Evolutionary conservation across 2,797 vertebrate species (phyloP).

Genomic region (Semotilus atromaculatus): DNA sequence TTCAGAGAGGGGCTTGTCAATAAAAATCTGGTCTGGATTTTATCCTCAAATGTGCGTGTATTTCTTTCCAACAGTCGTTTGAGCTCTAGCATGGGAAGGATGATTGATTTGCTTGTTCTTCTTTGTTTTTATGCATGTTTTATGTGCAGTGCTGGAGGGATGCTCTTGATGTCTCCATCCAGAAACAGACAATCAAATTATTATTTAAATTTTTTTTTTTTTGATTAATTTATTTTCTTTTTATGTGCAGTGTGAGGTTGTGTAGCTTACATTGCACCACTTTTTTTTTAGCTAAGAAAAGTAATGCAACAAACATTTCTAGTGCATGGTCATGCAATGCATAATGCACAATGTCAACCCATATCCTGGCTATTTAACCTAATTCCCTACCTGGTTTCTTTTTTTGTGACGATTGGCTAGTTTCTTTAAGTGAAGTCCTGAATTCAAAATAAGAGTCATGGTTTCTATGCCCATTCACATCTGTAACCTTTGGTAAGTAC

Average conservation of each 20-base stretch:
- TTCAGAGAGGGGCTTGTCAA: conserved; percentile 80
- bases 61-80: conserved; percentile 74
- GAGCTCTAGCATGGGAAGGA: conserved; percentile 66
- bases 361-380: conserved; percentile 72
- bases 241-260: conserved; percentile 54
- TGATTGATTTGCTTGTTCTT: conserved; percentile 56
- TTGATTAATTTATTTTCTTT: conserved; percentile 21
- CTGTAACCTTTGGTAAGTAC: conserved; percentile 82
- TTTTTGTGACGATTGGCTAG: conserved; percentile 79
- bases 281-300: conserved; percentile 47
- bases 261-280: conserved; percentile 54
- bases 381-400: conserved; percentile 67
- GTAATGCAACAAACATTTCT: conserved; percentile 36
- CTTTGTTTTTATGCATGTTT: conserved; percentile 53
- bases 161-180: conserved; percentile 24
- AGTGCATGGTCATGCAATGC: conserved; percentile 76
- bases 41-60: conserved; percentile 79
- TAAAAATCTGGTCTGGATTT: conserved; percentile 83
- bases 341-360: conserved; percentile 70
- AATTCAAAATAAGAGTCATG: conserved; percentile 82
- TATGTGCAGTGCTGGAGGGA: conserved; percentile 43
- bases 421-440: conserved; percentile 81
- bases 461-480: conserved; percentile 79
- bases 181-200: conserved; percentile 28
- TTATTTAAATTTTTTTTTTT: conserved; percentile 1